Base-by-base conservation (phyloP, 2,113 vertebrate species). In the Tragelaphus scriptus region DNA sequence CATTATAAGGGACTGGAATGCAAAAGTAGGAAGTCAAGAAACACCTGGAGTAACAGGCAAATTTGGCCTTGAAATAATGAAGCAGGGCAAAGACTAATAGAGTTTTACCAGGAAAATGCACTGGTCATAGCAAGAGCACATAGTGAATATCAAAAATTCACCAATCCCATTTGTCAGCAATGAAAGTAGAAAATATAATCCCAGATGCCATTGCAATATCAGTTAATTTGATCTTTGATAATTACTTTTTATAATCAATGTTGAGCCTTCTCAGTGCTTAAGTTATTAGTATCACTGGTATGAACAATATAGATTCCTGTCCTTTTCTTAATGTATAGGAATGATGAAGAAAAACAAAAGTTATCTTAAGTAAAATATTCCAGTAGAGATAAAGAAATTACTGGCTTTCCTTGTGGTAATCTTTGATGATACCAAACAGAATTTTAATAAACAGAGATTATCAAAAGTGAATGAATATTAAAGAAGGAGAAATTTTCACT, bases 401-500 rank as follows among this genome's bases (percentile, higher is more conserved):
- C 4, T 88, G 94, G 55, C 12, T 71, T 96, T 97, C 63, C 0
- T 17, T 86, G 32, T 85, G 56, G 59, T 32, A 5, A 84, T 96
- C 80, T 95, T 97, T 91, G 17, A 40, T 44, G 95, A 19, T 90
- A 49, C 68, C 25, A 94, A 85, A 97, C 0, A 95, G 15, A 94
- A 6, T 8, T 85, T 98, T 98, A 96, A 98, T 98, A 96, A 98
- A 97, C 21, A 81, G 51, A 91, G 86, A 95, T 36, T 92, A 77
- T 88, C 47, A 89, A 96, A 94, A 96, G 30, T 68, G 19, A 98
- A 82, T 97, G 82, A 94, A 96, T 88, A 28, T 56, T 97, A 47
- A 97, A 95, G 30, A 55, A 53, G 63, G 91, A 30, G 12, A 12
- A 5, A 19, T 94, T 55, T 87, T 94, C 53, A 65, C 44, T 96